Percentiles rank a stretch among this genome's conserved stretches.
These are phyloP conservation scores for Drosophila eugracilis DNA, from an alignment of 1,140 invertebrate species.

Conservation along the genomic window DNA sequence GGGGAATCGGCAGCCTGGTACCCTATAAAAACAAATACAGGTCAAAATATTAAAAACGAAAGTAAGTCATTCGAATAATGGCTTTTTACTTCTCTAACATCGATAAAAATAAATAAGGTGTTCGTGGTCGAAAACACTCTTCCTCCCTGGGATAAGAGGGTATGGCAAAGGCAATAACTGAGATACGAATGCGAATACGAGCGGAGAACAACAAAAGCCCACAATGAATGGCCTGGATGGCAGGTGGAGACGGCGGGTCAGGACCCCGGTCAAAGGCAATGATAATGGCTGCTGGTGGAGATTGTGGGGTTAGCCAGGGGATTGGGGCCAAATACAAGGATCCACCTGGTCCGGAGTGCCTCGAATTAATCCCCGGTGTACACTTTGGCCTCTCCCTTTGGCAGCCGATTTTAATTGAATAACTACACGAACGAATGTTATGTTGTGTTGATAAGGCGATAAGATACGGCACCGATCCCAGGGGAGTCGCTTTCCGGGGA, in stretches of 20 bases:
- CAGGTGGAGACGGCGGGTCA: constrained; percentile 29
- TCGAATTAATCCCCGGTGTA: constrained; percentile 71
- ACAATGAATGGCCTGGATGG: constrained; percentile 62
- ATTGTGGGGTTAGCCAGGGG: constrained; percentile 7
- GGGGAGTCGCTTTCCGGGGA: constrained; percentile 7
- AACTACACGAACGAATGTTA: constrained; percentile 58
- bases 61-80: too few relatives aligned
- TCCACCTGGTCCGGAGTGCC: constrained; percentile 9
- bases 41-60: too few relatives aligned
- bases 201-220: constrained; percentile 59
- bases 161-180: constrained; percentile 50
- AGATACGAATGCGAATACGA: constrained; percentile 64
- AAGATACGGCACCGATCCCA: constrained; percentile 40
- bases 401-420: constrained; percentile 73
- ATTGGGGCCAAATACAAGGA: constrained; percentile 8
- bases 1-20: background rate
- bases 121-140: background rate
- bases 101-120: too few relatives aligned
- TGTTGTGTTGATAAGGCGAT: constrained; percentile 58
- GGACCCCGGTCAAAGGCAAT: constrained; percentile 27
- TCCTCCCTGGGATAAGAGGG: background rate
- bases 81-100: too few relatives aligned
- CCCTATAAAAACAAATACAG: background rate
- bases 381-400: constrained; percentile 51
- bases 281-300: constrained; percentile 28